These are phyloP conservation scores for Boulengeromyrus knoepffleri DNA, from an alignment of 2,113 vertebrate genomes.

Conservation along the genomic window DNA sequence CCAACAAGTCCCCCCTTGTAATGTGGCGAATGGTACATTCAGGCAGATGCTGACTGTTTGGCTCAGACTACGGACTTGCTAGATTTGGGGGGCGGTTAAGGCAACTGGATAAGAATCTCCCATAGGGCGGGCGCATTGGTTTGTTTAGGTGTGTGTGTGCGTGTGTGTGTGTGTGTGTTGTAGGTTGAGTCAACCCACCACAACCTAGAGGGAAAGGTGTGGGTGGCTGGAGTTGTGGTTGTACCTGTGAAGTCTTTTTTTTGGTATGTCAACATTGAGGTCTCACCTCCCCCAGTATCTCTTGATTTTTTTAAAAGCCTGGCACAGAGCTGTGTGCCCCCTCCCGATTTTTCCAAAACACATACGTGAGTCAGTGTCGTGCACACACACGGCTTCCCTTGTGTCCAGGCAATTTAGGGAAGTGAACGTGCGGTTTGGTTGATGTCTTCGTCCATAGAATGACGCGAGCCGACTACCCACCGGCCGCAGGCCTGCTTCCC, in stretches of 20 bases:
- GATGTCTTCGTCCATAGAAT: neutral
- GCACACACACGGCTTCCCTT: neutral
- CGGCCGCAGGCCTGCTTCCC: neutral
- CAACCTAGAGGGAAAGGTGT: neutral
- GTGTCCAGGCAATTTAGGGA: neutral
- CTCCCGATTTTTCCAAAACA: neutral
- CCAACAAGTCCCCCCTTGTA: neutral
- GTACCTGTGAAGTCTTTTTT: neutral
- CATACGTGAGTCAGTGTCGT: neutral
- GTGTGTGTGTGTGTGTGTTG: neutral
- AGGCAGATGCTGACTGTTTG: neutral
- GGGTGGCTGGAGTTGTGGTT: neutral
- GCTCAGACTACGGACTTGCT: neutral
- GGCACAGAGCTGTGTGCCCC: neutral
- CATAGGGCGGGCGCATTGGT: neutral
- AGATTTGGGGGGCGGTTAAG: neutral
- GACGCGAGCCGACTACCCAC: neutral
- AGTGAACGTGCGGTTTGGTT: neutral
- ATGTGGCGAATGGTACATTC: neutral
- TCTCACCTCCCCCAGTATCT: neutral
- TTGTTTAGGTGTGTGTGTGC: neutral
- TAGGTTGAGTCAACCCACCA: neutral
- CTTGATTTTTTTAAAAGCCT: neutral
- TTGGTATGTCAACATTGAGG: neutral
- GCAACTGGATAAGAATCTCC: neutral